Evolutionary conservation across 2,888 invertebrate genomes (phyloP).

Genomic region (Synergus umbraculus): DNA sequence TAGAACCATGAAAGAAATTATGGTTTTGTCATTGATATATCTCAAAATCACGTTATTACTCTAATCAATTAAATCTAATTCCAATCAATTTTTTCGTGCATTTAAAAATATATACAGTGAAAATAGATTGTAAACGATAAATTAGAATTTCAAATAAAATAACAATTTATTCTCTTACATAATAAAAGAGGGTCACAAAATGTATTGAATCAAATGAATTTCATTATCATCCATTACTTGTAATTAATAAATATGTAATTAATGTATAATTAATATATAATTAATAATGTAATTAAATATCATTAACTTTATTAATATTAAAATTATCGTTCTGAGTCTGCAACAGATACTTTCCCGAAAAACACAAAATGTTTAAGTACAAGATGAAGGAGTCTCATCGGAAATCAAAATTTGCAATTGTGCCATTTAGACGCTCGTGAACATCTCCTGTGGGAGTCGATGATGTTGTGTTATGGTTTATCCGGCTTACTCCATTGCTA

Average conservation of each 20-base stretch:
- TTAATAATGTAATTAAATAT: background rate
- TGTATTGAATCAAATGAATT: too few species aligned
- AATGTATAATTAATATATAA: too few species aligned
- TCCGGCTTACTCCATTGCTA: conserved; percentile 20
- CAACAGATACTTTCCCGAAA: background rate
- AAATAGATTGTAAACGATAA: too few species aligned
- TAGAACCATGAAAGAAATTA: conserved; percentile 27
- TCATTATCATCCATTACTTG: too few species aligned
- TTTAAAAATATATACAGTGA: too few species aligned
- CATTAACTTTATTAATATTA: background rate
- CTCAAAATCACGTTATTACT: background rate
- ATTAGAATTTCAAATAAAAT: too few species aligned
- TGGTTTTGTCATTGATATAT: conserved; percentile 33
- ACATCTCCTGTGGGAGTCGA: background rate
- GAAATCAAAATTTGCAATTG: background rate
- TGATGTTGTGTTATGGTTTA: conserved; percentile 6
- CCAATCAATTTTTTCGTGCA: too few species aligned
- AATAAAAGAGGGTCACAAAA: too few species aligned
- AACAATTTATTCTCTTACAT: too few species aligned
- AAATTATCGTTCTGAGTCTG: background rate
- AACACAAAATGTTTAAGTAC: background rate
- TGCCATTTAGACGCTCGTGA: background rate
- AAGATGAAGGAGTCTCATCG: background rate
- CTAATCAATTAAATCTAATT: background rate
- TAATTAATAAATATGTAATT: too few species aligned